Evolutionary conservation across 1,140 invertebrate species (phyloP), one percentile per base, ranked within the genome.

Genomic region (Wiebesia pumilae): DNA sequence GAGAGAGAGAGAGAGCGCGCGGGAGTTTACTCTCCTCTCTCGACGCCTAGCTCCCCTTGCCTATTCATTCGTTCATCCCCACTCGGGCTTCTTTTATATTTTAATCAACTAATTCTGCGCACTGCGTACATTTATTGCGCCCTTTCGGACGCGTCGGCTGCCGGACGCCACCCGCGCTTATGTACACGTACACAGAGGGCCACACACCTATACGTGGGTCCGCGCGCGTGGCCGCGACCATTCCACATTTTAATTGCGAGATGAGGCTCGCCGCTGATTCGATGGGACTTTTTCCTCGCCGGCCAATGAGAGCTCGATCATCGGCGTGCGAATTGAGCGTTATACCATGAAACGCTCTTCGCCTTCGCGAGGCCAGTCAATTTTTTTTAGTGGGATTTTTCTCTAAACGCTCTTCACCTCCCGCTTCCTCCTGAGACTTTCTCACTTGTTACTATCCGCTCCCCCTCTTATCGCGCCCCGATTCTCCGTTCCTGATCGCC

Each of bases 71-170:
- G 88, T 86, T 88, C 88, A 91, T 91, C 90, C 91, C 92, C 91
- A 90, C 91, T 69, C 90, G 81, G 88, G 91, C 92, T 92, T 93
- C 93, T 93, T 93, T 93, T 93, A 93, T 93, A 93, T 94, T 93
- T 93, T 93, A 93, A 93, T 94, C 93, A 93, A 94, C 93, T 93
- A 94, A 93, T 94, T 93, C 93, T 92, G 92, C 92, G 92, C 93
- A 93, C 92, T 93, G 92, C 92, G 92, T 93, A 93, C 92, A 92
- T 93, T 93, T 93, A 92, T 93, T 93, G 91, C 91, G 91, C 91
- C 91, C 92, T 93, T 92, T 93, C 91, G 90, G 90, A 89, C 90
- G 89, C 88, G 88, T 87, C 54, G 51, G 71, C 33, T 21, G 71
- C 88, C 54, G 51, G 51, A 58, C 47, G 71, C 69, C 78, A 21